A percentile compares a stretch with the other conserved stretches of the same genome.
Conservation (phyloP, 2,888 invertebrate species). For the Conchocele bisecta region DNA sequence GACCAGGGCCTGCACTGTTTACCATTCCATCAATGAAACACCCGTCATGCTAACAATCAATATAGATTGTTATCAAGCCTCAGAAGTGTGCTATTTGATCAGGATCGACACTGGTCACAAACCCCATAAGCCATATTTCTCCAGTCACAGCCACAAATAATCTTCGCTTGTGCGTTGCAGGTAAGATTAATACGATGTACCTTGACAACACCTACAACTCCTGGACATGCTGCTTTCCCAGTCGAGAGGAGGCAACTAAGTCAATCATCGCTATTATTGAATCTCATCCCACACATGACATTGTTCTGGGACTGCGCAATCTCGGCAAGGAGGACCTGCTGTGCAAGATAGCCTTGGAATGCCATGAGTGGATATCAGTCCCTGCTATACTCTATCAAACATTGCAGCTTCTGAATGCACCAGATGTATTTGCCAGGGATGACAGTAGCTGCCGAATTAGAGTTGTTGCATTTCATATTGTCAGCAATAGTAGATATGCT, state of each 20-base stretch:
- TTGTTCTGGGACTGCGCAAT: conserved; percentile 78
- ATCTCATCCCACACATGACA: conserved; percentile 70
- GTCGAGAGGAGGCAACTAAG: conserved; percentile 72
- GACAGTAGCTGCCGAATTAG: conserved; percentile 65
- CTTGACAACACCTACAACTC: conserved; percentile 83
- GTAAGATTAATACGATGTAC: conserved; percentile 80
- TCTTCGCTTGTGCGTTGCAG: conserved; percentile 41
- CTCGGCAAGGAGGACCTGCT: conserved; percentile 82
- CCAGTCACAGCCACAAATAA: too few relatives aligned
- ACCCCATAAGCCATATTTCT: too few relatives aligned
- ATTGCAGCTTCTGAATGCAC: conserved; percentile 69
- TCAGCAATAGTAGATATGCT: conserved; percentile 67
- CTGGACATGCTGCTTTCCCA: conserved; percentile 78
- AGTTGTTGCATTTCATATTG: conserved; percentile 69
- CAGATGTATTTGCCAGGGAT: conserved; percentile 72
- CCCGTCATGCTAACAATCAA: too few relatives aligned
- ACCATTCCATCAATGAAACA: too few relatives aligned
- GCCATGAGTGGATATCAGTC: conserved; percentile 78
- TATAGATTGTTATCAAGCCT: too few relatives aligned
- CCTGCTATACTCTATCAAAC: conserved; percentile 65
- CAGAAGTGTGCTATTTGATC: too few relatives aligned
- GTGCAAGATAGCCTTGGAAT: conserved; percentile 74
- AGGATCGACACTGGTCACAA: too few relatives aligned
- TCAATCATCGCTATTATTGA: conserved; percentile 77
- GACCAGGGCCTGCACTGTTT: too few relatives aligned